phyloP scores from a whole-genome alignment of 1,140 invertebrate genomes.

The Calephelis virginiensis region DNA sequence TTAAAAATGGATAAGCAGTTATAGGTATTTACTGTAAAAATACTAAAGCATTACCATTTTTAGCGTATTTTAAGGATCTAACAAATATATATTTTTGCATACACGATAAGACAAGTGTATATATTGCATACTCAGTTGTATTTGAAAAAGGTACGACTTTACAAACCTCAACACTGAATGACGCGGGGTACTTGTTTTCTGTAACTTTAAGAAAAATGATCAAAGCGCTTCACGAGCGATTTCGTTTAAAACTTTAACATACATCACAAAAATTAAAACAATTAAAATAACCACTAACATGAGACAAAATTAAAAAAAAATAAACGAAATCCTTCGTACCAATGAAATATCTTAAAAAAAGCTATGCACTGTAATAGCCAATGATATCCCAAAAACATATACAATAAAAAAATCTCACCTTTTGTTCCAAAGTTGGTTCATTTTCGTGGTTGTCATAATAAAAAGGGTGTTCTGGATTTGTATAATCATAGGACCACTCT shows the following conservation, averaged over 20 bases:
- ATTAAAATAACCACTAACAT: not conserved
- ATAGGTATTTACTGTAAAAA: not conserved
- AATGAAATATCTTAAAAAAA: constrained; percentile 16
- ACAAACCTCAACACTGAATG: constrained; percentile 41
- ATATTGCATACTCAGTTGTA: constrained; percentile 8
- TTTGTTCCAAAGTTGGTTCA: constrained; percentile 88
- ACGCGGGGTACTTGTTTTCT: constrained; percentile 52
- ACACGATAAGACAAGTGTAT: not conserved
- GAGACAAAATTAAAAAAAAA: not conserved
- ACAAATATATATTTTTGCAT: not conserved
- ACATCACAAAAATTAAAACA: not conserved
- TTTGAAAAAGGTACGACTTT: constrained; percentile 29
- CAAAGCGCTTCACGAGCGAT: constrained; percentile 36
- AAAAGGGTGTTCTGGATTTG: constrained; percentile 86
- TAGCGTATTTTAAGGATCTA: not conserved
- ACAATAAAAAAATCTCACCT: constrained; percentile 76
- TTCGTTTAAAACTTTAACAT: constrained; percentile 21
- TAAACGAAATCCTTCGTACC: not conserved
- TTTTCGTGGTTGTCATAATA: constrained; percentile 84
- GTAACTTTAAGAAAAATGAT: constrained; percentile 49
- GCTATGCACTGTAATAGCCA: constrained; percentile 10
- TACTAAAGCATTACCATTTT: no score
- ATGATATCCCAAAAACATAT: constrained; percentile 3
- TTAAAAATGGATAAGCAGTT: not conserved
- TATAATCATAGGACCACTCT: constrained; percentile 97